These are phyloP conservation scores for Proterorhinus semilunaris DNA, from an alignment of 2,113 vertebrate genomes.

Conservation along the genomic window DNA sequence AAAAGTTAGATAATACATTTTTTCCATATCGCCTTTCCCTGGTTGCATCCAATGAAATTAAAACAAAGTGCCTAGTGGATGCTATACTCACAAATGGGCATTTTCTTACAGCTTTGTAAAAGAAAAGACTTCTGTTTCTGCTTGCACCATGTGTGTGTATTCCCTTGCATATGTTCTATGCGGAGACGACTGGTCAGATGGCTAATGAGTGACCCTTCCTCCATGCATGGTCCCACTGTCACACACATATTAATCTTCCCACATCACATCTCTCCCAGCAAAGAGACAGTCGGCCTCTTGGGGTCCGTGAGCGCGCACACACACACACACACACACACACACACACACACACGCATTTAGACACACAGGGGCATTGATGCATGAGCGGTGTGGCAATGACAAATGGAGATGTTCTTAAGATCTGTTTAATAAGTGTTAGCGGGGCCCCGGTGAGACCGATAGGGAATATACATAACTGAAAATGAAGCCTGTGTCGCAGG, in stretches of 20 bases:
- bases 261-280: constrained; percentile 40
- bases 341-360: constrained; percentile 9
- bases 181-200: constrained; percentile 60
- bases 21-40: no score
- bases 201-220: constrained; percentile 71
- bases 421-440: constrained; percentile 69
- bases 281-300: constrained; percentile 54
- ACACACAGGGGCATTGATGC: constrained; percentile 53
- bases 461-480: constrained; percentile 38
- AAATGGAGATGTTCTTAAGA: constrained; percentile 69
- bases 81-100: no score
- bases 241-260: constrained; percentile 69
- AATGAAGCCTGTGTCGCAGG: constrained; percentile 26
- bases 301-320: constrained; percentile 22
- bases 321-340: constrained; percentile 3
- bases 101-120: constrained; percentile 3
- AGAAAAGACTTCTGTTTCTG: constrained; percentile 6
- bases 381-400: constrained; percentile 65
- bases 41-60: constrained; percentile 10
- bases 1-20: no score
- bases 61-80: neutral
- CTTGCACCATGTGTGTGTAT: constrained; percentile 22
- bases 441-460: constrained; percentile 36
- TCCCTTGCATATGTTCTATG: constrained; percentile 25
- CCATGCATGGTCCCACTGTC: constrained; percentile 60